A percentile compares a stretch with the other conserved stretches of the same genome.
These are phyloP conservation scores for Rhinophrynus dorsalis DNA, from an alignment of 2,797 vertebrate species.

Conservation along the genomic window DNA sequence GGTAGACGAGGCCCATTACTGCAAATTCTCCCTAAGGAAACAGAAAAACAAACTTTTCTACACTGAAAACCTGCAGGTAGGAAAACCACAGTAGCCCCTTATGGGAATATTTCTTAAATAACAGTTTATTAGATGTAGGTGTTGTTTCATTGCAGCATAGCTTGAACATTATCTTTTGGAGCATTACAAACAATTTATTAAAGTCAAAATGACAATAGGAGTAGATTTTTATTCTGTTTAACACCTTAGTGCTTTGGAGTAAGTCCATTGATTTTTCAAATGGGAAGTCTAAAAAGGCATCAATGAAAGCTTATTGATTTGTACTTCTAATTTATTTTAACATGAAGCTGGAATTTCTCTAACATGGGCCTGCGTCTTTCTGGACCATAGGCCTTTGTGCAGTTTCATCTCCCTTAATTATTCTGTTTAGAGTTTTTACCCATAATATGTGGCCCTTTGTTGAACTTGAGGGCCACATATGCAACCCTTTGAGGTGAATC, in stretches of 20 bases:
- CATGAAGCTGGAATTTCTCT: too few relatives aligned
- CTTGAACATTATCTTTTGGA: background rate
- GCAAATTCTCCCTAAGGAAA: constrained; percentile 35
- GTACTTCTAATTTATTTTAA: too few relatives aligned
- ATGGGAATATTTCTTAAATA: constrained; percentile 24
- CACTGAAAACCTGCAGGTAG: constrained; percentile 5
- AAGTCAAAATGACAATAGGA: constrained; percentile 1
- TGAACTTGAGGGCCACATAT: too few relatives aligned
- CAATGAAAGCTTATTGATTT: too few relatives aligned
- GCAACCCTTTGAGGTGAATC: too few relatives aligned
- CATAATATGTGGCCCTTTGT: too few relatives aligned
- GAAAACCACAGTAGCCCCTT: background rate
- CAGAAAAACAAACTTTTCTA: constrained; percentile 14
- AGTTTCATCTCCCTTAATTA: too few relatives aligned
- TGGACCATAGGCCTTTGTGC: too few relatives aligned
- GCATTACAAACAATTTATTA: background rate
- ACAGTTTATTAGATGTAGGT: constrained; percentile 4
- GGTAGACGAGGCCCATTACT: constrained; percentile 18
- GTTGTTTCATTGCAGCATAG: background rate
- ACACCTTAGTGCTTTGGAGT: background rate
- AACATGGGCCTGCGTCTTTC: too few relatives aligned
- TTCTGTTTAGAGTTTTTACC: too few relatives aligned
- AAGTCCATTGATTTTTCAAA: background rate
- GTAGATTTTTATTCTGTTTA: background rate
- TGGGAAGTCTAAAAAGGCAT: background rate